Conservation (phyloP, 1,140 invertebrate genomes). For the Drosophila lowei region DNA sequence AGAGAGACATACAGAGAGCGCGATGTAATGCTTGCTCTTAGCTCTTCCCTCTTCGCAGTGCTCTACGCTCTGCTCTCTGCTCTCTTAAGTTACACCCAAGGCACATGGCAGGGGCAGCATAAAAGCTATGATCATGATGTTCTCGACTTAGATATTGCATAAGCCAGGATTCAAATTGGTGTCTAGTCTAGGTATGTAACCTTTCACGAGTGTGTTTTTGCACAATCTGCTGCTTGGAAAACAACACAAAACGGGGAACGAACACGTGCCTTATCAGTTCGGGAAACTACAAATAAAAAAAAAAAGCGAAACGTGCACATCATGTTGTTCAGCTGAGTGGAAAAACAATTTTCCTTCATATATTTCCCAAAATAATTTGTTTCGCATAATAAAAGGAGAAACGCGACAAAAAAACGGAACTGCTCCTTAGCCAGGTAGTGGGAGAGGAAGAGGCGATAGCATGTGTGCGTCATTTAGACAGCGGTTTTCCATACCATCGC, state of each 20-base stretch:
- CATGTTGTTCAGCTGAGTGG: conserved; percentile 15
- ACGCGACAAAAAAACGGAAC: conserved; percentile 1
- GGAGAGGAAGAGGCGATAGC: conserved; percentile 18
- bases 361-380: conserved; percentile 21
- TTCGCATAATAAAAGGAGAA: conserved; percentile 14
- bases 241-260: conserved; percentile 11
- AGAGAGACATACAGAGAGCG: conserved; percentile 14
- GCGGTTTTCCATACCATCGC: too few relatives aligned
- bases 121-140: conserved; percentile 17
- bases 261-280: conserved; percentile 3
- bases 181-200: not conserved
- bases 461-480: conserved; percentile 16
- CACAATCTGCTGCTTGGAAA: conserved; percentile 20
- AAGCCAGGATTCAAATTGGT: conserved; percentile 40
- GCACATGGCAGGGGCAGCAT: not conserved
- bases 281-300: conserved; percentile 39
- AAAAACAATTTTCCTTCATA: conserved; percentile 8
- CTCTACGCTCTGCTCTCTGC: not conserved
- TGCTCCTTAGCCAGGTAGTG: not conserved
- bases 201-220: conserved; percentile 22
- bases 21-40: conserved; percentile 31
- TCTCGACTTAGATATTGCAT: conserved; percentile 40
- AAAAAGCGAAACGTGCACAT: conserved; percentile 33
- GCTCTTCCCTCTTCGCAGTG: too few relatives aligned
- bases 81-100: conserved; percentile 32